Evolutionary conservation across 2,888 invertebrate genomes (phyloP).

Genomic region (Caenorhabditis doughertyi): DNA sequence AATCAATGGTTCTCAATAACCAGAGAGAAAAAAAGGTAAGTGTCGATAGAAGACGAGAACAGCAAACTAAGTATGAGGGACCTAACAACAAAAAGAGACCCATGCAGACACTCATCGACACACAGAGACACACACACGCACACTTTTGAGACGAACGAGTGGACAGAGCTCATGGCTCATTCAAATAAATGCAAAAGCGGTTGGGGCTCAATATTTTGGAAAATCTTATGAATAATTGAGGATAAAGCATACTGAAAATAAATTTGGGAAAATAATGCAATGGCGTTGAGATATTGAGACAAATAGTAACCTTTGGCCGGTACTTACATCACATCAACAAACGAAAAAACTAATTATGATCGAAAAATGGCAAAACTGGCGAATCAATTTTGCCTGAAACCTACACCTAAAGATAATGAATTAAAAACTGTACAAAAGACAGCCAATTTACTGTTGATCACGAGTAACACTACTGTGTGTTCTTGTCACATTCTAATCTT

Average conservation of each 20-base stretch:
- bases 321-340: too few species aligned
- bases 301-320: too few species aligned
- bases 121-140: slow-evolving; percentile 13
- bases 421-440: neutral
- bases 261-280: too few species aligned
- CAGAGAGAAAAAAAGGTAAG: neutral
- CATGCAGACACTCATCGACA: slow-evolving; percentile 38
- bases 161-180: slow-evolving; percentile 34
- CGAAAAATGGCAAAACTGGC: too few species aligned
- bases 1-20: neutral
- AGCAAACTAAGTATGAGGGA: slow-evolving; percentile 30
- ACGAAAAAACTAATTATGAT: too few species aligned
- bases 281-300: too few species aligned
- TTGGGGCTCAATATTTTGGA: neutral
- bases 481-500: slow-evolving; percentile 25
- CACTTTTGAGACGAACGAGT: slow-evolving; percentile 28
- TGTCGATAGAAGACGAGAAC: neutral
- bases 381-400: too few species aligned
- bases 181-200: slow-evolving; percentile 20
- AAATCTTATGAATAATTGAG: too few species aligned
- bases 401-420: neutral
- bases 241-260: too few species aligned
- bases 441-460: slow-evolving; percentile 13
- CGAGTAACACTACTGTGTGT: slow-evolving; percentile 16
- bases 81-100: slow-evolving; percentile 40